These are phyloP conservation scores for Sesia apiformis DNA, from an alignment of 2,888 invertebrate genomes.

Conservation along the genomic window DNA sequence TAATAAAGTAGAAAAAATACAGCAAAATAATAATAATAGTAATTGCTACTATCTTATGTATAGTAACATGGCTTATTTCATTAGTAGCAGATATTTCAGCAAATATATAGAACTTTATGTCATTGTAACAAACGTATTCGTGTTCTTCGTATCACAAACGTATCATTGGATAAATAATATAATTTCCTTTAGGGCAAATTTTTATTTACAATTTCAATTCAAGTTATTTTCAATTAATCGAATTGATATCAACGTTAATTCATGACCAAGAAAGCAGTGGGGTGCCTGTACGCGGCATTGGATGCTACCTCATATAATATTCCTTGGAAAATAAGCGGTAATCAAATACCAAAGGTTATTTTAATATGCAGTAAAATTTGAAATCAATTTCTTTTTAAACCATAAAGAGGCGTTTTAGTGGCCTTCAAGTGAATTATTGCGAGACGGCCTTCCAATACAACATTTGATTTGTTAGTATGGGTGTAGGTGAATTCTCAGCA, in stretches of 20 bases:
- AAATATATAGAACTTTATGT: no score
- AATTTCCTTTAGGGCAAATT: background rate
- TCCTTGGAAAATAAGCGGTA: conserved; percentile 42
- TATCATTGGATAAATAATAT: no score
- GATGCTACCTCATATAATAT: conserved; percentile 21
- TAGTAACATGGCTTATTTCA: no score
- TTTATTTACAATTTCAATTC: background rate
- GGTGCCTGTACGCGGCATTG: conserved; percentile 27
- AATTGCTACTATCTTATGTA: no score
- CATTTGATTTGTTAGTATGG: conserved; percentile 53
- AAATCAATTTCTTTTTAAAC: conserved; percentile 62
- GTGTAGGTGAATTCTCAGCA: conserved; percentile 48
- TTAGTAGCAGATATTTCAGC: no score
- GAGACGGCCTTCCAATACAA: conserved; percentile 31
- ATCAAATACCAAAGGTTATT: conserved; percentile 62
- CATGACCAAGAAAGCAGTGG: conserved; percentile 42
- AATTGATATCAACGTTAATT: conserved; percentile 53
- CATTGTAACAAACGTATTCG: no score
- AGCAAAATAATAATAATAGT: no score
- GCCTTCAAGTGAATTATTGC: conserved; percentile 47
- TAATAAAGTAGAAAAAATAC: no score
- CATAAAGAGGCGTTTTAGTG: conserved; percentile 54
- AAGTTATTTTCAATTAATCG: conserved; percentile 45
- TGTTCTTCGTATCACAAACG: no score
- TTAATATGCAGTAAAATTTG: conserved; percentile 69